A percentile compares a stretch with the other conserved stretches of the same genome.
Evolutionary conservation across 2,113 vertebrate genomes (phyloP).

Genomic region (Plecotus auritus): DNA sequence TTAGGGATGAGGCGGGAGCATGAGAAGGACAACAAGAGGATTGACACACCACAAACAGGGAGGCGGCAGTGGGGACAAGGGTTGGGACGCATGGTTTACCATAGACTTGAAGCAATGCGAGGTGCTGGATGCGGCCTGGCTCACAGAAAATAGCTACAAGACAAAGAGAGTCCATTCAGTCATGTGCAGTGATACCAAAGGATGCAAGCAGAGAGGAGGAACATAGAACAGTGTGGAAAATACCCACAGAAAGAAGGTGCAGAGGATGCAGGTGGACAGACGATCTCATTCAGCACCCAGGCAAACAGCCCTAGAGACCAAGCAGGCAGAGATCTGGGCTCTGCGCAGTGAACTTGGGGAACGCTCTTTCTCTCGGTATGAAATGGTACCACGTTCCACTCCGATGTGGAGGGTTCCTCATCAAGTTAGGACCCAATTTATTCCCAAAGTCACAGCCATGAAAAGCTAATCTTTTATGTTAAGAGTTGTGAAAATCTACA

Average conservation of each 20-base stretch:
- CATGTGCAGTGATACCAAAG: neutral
- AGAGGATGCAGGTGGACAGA: neutral
- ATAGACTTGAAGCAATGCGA: constrained; percentile 85
- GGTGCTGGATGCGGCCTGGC: constrained; percentile 86
- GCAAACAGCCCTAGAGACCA: neutral
- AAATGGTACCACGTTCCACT: neutral
- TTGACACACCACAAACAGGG: neutral
- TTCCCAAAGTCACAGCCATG: neutral
- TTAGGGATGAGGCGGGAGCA: neutral
- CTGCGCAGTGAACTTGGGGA: neutral
- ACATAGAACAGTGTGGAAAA: neutral
- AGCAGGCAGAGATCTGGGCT: neutral
- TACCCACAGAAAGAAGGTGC: neutral
- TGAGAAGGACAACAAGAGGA: neutral
- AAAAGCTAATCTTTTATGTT: neutral
- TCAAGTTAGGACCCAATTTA: neutral
- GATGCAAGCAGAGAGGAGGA: neutral
- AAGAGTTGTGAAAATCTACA: neutral
- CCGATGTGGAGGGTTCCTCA: neutral
- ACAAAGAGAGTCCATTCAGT: constrained; percentile 75
- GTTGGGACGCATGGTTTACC: constrained; percentile 81
- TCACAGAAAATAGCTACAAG: constrained; percentile 88
- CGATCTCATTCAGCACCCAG: neutral
- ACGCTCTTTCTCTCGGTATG: neutral
- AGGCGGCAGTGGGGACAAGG: neutral